Evolutionary conservation across 2,888 invertebrate genomes (phyloP).

Genomic region (Alentia gelatinosa): DNA sequence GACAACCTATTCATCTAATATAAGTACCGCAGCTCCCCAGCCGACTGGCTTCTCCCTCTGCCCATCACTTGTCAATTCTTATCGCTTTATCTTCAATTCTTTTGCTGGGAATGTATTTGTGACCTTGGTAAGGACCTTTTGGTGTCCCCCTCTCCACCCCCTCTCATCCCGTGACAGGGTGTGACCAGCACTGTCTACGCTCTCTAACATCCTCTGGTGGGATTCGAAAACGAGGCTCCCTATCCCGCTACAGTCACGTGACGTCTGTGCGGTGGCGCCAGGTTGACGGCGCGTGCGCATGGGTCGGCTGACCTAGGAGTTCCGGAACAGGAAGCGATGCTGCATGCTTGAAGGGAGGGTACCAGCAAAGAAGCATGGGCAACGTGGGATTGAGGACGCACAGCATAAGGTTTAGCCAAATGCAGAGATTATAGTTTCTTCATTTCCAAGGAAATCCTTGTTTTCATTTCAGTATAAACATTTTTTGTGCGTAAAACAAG

Average conservation of each 20-base stretch:
- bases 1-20: not conserved
- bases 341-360: too few relatives aligned
- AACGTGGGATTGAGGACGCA: too few relatives aligned
- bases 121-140: not conserved
- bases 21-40: not conserved
- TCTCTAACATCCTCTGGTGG: not conserved
- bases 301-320: not conserved
- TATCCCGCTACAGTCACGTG: not conserved
- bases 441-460: too few relatives aligned
- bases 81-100: not conserved
- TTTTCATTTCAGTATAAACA: too few relatives aligned
- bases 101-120: slow-evolving; percentile 1
- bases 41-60: not conserved
- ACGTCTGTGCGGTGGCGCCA: not conserved
- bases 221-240: not conserved
- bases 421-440: too few relatives aligned
- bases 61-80: not conserved
- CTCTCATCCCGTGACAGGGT: not conserved
- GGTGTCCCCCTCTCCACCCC: not conserved
- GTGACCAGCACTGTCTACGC: not conserved
- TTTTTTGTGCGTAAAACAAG: too few relatives aligned
- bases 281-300: not conserved
- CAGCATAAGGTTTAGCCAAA: too few relatives aligned
- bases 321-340: too few relatives aligned
- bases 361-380: too few relatives aligned